phyloP scores from a whole-genome alignment of 1,140 invertebrate genomes.

The Dreissena polymorpha region DNA sequence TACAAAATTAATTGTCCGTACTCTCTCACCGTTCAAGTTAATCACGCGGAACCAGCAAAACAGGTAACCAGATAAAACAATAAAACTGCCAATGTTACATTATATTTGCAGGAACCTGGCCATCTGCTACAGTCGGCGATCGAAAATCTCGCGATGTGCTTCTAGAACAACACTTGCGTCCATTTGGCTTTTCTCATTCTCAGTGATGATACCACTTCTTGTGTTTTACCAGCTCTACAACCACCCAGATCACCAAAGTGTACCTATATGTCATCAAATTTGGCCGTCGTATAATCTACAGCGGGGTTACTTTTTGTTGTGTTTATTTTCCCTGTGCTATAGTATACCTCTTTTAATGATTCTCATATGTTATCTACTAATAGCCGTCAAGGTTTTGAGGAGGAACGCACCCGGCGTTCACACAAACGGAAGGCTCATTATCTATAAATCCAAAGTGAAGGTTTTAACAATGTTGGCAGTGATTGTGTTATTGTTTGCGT shows the following conservation, averaged over 20 bases:
- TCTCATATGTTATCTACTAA: conserved; percentile 93
- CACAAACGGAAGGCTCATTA: conserved; percentile 62
- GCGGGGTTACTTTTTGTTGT: conserved; percentile 92
- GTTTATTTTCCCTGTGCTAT: conserved; percentile 94
- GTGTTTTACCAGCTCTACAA: conserved; percentile 88
- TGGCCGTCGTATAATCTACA: conserved; percentile 84
- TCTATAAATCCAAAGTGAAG: conserved; percentile 76
- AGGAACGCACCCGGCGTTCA: conserved; percentile 88
- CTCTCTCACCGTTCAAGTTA: no score
- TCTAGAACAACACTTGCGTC: conserved; percentile 93
- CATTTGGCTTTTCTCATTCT: conserved; percentile 93
- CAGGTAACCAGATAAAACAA: no score
- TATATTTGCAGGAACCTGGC: conserved; percentile 89
- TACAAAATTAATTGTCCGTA: no score
- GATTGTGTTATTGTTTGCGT: conserved; percentile 95
- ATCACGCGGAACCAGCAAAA: no score
- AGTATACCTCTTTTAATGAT: conserved; percentile 94
- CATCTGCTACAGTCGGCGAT: conserved; percentile 96
- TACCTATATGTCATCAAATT: conserved; percentile 63
- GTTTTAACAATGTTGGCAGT: conserved; percentile 98
- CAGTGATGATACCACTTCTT: conserved; percentile 93
- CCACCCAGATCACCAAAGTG: conserved; percentile 25
- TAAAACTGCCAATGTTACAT: background rate
- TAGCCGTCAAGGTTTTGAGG: conserved; percentile 94
- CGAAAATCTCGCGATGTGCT: conserved; percentile 91